These are phyloP conservation scores for Neodiprion lecontei DNA, from an alignment of 1,140 invertebrate genomes.

Conservation along the genomic window DNA sequence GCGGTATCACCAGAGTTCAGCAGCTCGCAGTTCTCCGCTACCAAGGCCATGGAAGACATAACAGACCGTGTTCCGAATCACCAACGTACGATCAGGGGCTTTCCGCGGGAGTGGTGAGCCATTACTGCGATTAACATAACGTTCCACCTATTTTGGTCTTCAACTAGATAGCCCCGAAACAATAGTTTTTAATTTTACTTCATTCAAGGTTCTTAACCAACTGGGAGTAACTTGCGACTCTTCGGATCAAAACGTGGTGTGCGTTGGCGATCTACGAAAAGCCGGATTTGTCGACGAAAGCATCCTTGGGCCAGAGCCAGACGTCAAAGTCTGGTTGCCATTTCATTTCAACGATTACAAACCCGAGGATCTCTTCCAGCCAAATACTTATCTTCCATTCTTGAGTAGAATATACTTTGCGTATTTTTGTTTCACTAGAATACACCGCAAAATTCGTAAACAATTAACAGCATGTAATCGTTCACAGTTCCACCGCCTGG, in stretches of 20 bases:
- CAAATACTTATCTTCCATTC: conserved; percentile 77
- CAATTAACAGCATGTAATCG: not conserved
- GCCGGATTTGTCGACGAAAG: conserved; percentile 69
- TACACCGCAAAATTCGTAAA: not conserved
- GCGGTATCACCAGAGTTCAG: conserved; percentile 49
- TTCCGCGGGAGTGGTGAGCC: conserved; percentile 21
- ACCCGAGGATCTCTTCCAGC: conserved; percentile 76
- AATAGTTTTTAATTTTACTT: conserved; percentile 15
- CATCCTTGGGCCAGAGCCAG: conserved; percentile 73
- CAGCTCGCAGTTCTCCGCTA: conserved; percentile 61
- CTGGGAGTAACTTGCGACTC: conserved; percentile 74
- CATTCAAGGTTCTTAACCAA: conserved; percentile 75
- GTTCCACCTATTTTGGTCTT: not conserved
- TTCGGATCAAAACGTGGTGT: conserved; percentile 72
- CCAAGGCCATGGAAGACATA: conserved; percentile 36
- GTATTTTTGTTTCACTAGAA: conserved; percentile 3
- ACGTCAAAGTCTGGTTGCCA: conserved; percentile 78
- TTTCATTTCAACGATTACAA: conserved; percentile 79
- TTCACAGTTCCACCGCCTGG: conserved; percentile 8
- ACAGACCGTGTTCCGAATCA: conserved; percentile 4
- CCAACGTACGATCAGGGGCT: conserved; percentile 18
- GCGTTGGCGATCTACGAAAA: conserved; percentile 78
- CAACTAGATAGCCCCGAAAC: not conserved
- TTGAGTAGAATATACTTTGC: conserved; percentile 64
- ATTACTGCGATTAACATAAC: not conserved